Base-by-base conservation (phyloP, 2,888 invertebrate species). In the Polyommatus iphigenia region DNA sequence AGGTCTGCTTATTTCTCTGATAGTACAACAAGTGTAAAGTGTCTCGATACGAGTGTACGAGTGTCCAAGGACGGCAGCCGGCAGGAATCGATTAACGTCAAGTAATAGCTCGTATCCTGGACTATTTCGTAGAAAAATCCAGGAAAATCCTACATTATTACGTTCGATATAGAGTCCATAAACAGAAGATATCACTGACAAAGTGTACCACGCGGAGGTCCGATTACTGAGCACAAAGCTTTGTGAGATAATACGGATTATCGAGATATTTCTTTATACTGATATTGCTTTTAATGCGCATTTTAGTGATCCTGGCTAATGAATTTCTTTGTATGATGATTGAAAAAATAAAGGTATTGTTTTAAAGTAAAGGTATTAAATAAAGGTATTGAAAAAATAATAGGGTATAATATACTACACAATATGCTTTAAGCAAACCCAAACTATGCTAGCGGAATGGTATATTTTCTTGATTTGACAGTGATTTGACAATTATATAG, bases 201-300 rank as follows among this genome's bases (percentile, higher is more conserved):
- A 67, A 67, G 67, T 62, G 24, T 59, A 20, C 24, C 24, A 4
- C 15, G 13, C 15, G 67, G 6, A 67, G 67, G 67, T 67, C 29
- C 67, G 67, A 32, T 67, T 67, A 32, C 67, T 67, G 67, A 67
- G 7, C 29, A 29, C 67, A 67, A 67, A 67, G 67, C 67, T 67
- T 67, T 32, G 67, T 6, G 18, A 24, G 67, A 67, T 32, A 67
- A 32, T 67, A 29, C 67, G 67, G 67, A 67, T 67, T 67, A 67
- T 67, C 24, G 62, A 13, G 29, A 29, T 32, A 67, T 67, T 32
- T 29, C 29, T 67, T 32, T 67, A 67, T 67, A 32, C 29, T 67
- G 67, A 67, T 29, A 67, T 13, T 67, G 67, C 29, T 67, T 62
- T 62, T 10, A 62, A 62, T 67, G 67, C 24, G 7, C 6, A 29